phyloP scores from a whole-genome alignment of 2,113 vertebrate species.

The Silurus glanis region DNA sequence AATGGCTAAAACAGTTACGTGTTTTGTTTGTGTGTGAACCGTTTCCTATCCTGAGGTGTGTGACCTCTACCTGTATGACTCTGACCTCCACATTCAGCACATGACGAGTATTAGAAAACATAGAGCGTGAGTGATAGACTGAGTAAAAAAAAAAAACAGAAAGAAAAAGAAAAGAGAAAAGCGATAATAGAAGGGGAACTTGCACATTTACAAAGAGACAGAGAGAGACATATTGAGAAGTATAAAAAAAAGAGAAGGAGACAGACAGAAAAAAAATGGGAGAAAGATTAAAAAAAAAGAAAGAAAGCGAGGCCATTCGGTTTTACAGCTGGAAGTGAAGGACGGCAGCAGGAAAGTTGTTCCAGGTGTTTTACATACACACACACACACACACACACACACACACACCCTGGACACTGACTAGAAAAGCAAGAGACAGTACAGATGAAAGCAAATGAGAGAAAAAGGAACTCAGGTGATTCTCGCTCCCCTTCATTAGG shows the following conservation, averaged over 20 bases:
- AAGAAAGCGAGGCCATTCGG: not conserved
- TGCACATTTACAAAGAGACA: too few relatives aligned
- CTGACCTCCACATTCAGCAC: not conserved
- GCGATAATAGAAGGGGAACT: not conserved
- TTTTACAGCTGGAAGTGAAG: constrained; percentile 27
- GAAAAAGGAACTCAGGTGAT: constrained; percentile 66
- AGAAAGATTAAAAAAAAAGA: not conserved
- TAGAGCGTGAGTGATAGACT: not conserved
- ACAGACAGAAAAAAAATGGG: not conserved
- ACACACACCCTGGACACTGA: not conserved
- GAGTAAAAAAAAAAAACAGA: not conserved
- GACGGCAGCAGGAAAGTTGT: constrained; percentile 11
- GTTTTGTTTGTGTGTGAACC: not conserved
- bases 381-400: constrained; percentile 19
- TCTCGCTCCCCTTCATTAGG: constrained; percentile 71
- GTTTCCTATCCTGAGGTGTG: not conserved
- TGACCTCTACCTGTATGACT: not conserved
- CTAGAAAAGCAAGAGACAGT: not conserved
- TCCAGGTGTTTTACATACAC: constrained; percentile 47
- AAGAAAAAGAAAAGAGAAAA: not conserved
- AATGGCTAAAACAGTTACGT: not conserved
- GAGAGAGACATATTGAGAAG: too few relatives aligned
- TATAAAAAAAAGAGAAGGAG: not conserved
- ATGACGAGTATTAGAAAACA: not conserved
- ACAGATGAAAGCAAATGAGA: constrained; percentile 34